Evolutionary conservation across 2,888 invertebrate genomes (phyloP), one percentile per base, ranked within the genome.

Genomic region (Mesorhabditis sp.): DNA sequence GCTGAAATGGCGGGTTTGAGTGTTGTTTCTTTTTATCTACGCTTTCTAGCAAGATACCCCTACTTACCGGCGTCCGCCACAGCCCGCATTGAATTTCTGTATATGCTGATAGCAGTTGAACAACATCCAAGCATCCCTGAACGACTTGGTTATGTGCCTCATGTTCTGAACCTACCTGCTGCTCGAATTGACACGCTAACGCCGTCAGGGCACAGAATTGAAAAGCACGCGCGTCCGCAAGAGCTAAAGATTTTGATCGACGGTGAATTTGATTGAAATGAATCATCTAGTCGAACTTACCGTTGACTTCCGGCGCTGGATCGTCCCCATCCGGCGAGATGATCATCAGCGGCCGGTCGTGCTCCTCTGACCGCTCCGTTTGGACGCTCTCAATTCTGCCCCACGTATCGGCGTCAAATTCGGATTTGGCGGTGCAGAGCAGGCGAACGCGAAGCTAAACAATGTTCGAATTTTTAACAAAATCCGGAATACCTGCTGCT

Each of bases 1-100:
- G 92, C 4, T 94, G 93, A 78, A 95, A 43, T 62, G 5, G 4
- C 43, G 45, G 6, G 45, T 41, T 15, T 6, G n/a, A 67, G 10
- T 7, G 10, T 50, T 7, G 10, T 50, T 66, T n/a, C 10, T 13
- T 50, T 50, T 66, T 10, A 66, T 13, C n/a, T 43, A 7, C 7
- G 43, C 3, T 15, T 66, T 15, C 45, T 28, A 65, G 10, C 3
- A 58, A 43, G 10, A 15, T 28, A 2, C 28, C 28, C 28, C 28
- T 28, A 28, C 70, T 50, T 13, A 76, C 76, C 68, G 66, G 71
- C 5, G 72, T 69, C 4, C 64, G 43, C 68, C 76, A 78, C 44
- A 78, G 69, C 7, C 78, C 78, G 62, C 78, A 78, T 50, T 74
- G 74, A 28, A 71, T 66, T 43, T 74, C 67, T n/a, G 70, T 64